Base-by-base conservation (phyloP, 2,797 vertebrate species). In the Notolepis coatsorum region DNA sequence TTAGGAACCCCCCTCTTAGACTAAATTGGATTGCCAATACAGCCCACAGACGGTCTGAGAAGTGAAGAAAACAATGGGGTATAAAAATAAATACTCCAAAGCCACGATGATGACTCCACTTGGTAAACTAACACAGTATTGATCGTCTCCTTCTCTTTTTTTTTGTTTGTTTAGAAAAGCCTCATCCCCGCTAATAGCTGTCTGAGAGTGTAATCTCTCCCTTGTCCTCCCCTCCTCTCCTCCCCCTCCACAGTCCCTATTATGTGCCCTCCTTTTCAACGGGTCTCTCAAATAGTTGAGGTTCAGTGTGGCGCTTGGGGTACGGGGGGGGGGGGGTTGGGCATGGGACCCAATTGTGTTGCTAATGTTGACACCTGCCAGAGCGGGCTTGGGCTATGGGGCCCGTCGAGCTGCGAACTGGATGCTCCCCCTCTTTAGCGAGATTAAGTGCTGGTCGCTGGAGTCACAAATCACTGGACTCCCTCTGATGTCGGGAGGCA, bases 381-480 rank as follows among this genome's bases (percentile, higher is more conserved):
- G 88, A 91, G 84, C 76, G 71, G 86, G 82, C 85, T 85, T 75
- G 79, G 81, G 65, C 82, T 87, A 85, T 90, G 91, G 79, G 90
- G 90, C 85, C 78, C 76, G 73, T 84, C 88, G 86, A 91, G 73
- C 39, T 35, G 77, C 84, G 86, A 82, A 77, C 71, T 85, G 82
- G 94, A 93, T 90, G 86, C 79, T 69, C 76, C 81, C 90, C 84
- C 91, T 93, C 92, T 95, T 95, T 94, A 92, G 93, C 90, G 80
- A 88, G 92, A 92, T 93, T 92, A 94, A 94, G 87, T 88, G 84
- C 87, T 91, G 94, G 92, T 94, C 94, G 90, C 90, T 75, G 81
- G 86, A 94, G 94, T 95, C 94, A 94, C 78, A 93, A 95, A 95
- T 95, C 94, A 90, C 77, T 82, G 79, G 85, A 88, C 92, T 92